Conservation (phyloP, 2,113 vertebrate genomes). For the Xiphias gladius region DNA sequence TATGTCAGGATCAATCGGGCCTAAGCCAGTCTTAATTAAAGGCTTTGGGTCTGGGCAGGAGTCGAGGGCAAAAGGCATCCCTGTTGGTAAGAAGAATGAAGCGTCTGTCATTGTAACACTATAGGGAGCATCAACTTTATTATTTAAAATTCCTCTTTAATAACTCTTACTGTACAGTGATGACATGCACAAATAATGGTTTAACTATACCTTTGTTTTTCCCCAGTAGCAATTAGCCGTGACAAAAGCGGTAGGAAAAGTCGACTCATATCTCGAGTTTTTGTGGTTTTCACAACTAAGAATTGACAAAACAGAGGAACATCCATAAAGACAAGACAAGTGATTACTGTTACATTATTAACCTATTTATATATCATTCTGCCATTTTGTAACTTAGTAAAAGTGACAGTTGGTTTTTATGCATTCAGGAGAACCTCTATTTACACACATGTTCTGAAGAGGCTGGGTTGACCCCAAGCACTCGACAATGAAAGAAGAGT, state of each 20-base stretch:
- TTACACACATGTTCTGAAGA: slow-evolving; percentile 3
- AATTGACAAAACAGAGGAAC: background rate
- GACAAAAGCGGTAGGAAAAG: background rate
- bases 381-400: background rate
- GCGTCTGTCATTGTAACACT: slow-evolving; percentile 76
- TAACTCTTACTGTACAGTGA: slow-evolving; percentile 30
- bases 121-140: slow-evolving; percentile 75
- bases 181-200: slow-evolving; percentile 11
- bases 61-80: slow-evolving; percentile 81
- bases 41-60: slow-evolving; percentile 81
- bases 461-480: background rate
- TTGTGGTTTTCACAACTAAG: background rate
- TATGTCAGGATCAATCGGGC: slow-evolving; percentile 85
- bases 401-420: background rate
- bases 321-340: background rate
- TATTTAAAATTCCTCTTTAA: slow-evolving; percentile 71
- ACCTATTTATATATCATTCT: slow-evolving; percentile 11
- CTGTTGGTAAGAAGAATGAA: slow-evolving; percentile 79
- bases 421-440: background rate
- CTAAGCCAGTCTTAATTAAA: slow-evolving; percentile 89
- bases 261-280: background rate
- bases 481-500: background rate
- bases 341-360: background rate
- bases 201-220: slow-evolving; percentile 17
- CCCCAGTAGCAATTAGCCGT: background rate